A percentile compares a stretch with the other conserved stretches of the same genome.
Conservation (phyloP, 1,140 invertebrate genomes). For the Nephila pilipes region DNA sequence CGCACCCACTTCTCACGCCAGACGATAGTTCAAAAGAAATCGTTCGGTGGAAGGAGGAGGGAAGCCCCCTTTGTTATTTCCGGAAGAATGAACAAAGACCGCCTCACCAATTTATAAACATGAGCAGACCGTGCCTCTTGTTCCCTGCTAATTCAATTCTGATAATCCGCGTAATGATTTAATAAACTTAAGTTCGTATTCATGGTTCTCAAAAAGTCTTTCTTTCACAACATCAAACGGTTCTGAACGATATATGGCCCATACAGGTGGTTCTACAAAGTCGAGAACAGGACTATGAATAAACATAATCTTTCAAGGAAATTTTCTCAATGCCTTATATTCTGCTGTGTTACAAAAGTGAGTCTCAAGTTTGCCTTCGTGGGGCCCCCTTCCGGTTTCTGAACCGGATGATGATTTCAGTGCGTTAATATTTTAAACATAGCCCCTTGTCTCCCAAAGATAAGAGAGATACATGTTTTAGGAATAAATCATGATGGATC, state of each 20-base stretch:
- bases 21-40: not conserved
- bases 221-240: not conserved
- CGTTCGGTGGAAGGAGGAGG: not conserved
- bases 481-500: not conserved
- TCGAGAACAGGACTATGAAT: not conserved
- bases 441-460: not conserved
- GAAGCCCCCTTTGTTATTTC: not conserved
- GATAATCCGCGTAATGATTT: constrained; percentile 22
- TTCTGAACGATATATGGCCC: not conserved
- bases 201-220: not conserved
- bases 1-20: constrained; percentile 24
- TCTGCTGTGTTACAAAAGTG: not conserved
- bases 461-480: not conserved
- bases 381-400: not conserved
- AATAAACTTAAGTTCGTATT: constrained; percentile 26
- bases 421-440: not conserved
- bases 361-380: not conserved
- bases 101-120: constrained; percentile 42
- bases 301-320: constrained; percentile 41
- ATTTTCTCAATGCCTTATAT: not conserved
- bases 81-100: constrained; percentile 39
- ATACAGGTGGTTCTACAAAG: not conserved
- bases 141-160: not conserved
- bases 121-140: not conserved
- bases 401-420: not conserved